Evolutionary conservation across 1,140 invertebrate species (phyloP).

Genomic region (Zaprionus kolodkinae): DNA sequence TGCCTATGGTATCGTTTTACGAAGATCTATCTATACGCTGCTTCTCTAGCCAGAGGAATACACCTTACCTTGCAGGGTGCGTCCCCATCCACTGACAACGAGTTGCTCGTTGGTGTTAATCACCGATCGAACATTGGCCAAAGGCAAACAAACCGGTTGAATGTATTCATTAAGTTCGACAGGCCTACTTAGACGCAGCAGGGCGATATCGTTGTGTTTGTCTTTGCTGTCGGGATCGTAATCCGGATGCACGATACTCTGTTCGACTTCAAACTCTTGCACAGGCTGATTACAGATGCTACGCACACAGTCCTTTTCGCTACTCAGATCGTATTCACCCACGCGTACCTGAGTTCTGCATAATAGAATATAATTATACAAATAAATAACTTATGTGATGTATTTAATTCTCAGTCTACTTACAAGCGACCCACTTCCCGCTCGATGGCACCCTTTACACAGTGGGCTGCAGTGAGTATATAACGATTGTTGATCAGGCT

Average conservation of each 20-base stretch:
- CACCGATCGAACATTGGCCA: slow-evolving; percentile 53
- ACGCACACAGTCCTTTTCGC: slow-evolving; percentile 85
- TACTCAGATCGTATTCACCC: slow-evolving; percentile 87
- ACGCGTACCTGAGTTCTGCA: slow-evolving; percentile 85
- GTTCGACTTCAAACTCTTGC: slow-evolving; percentile 73
- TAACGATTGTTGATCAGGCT: slow-evolving; percentile 86
- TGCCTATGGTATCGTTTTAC: too few species aligned
- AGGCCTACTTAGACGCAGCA: slow-evolving; percentile 89
- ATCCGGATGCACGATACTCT: slow-evolving; percentile 80
- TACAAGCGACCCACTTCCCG: slow-evolving; percentile 66
- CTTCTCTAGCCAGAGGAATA: too few species aligned
- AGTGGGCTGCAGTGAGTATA: slow-evolving; percentile 93
- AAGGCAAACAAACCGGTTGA: slow-evolving; percentile 91
- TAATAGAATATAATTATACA: background rate
- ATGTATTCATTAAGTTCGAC: slow-evolving; percentile 89
- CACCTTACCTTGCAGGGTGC: slow-evolving; percentile 84
- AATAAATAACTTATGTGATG: background rate
- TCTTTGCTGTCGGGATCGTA: slow-evolving; percentile 62
- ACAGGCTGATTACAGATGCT: slow-evolving; percentile 72
- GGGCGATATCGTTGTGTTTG: slow-evolving; percentile 89
- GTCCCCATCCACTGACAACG: slow-evolving; percentile 90
- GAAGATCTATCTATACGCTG: too few species aligned
- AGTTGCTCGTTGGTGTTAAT: slow-evolving; percentile 83
- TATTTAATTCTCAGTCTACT: slow-evolving; percentile 27
- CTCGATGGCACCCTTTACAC: slow-evolving; percentile 87